phyloP scores from a whole-genome alignment of 2,797 vertebrate species.

The Mormyrus proboscirostris region DNA sequence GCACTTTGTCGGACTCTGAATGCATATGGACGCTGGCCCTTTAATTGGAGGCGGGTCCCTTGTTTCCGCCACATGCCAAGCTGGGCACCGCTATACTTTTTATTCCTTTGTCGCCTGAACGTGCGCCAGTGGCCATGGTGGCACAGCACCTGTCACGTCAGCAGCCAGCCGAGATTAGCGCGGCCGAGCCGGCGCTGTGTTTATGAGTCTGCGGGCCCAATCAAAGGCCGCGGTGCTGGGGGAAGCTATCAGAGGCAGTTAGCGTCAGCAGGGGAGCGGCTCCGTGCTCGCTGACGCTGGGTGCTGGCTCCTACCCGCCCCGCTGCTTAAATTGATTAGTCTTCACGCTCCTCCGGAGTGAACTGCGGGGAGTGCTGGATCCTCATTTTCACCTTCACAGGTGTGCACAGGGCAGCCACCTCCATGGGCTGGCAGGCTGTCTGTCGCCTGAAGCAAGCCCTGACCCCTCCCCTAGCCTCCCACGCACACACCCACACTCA shows the following conservation, averaged over 20 bases:
- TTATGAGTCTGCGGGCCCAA: slow-evolving; percentile 22
- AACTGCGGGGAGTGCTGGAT: slow-evolving; percentile 34
- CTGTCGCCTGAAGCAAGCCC: slow-evolving; percentile 24
- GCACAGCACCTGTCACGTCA: slow-evolving; percentile 32
- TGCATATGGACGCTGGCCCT: slow-evolving; percentile 3
- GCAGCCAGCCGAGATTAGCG: slow-evolving; percentile 22
- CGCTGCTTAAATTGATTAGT: slow-evolving; percentile 35
- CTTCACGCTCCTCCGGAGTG: slow-evolving; percentile 35
- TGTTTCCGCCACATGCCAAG: slow-evolving; percentile 1
- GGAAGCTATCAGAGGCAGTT: slow-evolving; percentile 31
- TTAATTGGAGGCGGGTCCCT: slow-evolving; percentile 16
- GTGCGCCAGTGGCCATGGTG: slow-evolving; percentile 39
- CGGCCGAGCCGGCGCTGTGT: slow-evolving; percentile 30
- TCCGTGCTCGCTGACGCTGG: slow-evolving; percentile 32
- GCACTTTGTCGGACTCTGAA: background rate
- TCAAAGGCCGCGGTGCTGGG: slow-evolving; percentile 17
- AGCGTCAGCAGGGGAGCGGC: slow-evolving; percentile 17
- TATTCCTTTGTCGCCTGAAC: slow-evolving; percentile 23
- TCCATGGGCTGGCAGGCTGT: slow-evolving; percentile 5
- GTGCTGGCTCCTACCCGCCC: slow-evolving; percentile 28
- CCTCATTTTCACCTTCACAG: slow-evolving; percentile 43
- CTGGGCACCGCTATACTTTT: background rate
- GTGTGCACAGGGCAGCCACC: slow-evolving; percentile 25
- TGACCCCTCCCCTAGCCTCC: background rate
- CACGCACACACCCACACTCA: background rate